Conservation (phyloP, 2,888 invertebrate species). For the Rotaria magnacalcarata region DNA sequence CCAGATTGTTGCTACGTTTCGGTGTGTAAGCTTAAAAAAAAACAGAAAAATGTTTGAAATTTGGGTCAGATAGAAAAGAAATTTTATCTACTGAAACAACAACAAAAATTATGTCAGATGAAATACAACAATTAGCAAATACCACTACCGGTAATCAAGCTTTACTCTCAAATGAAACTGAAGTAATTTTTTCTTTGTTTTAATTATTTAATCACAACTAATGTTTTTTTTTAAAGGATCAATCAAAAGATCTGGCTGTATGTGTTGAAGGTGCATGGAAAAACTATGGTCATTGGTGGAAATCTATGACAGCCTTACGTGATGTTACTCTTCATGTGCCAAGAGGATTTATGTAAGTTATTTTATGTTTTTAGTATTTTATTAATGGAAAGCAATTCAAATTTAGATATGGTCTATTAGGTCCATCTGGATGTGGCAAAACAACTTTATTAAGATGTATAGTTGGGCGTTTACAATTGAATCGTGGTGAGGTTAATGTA, state of each 20-base stretch:
- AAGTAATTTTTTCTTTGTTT: not conserved
- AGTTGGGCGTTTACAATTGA: constrained; percentile 77
- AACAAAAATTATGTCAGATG: not conserved
- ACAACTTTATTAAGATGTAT: constrained; percentile 86
- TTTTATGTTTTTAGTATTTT: not conserved
- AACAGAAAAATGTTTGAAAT: too few relatives aligned
- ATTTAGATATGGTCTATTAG: constrained; percentile 80
- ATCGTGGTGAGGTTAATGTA: constrained; percentile 81
- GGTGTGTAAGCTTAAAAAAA: too few relatives aligned
- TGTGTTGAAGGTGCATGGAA: constrained; percentile 25
- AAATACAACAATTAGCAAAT: not conserved
- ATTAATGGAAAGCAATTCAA: not conserved
- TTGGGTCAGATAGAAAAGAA: not conserved
- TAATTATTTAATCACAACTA: too few relatives aligned
- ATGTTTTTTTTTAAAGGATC: not conserved
- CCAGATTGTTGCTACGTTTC: too few relatives aligned
- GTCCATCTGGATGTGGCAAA: constrained; percentile 90
- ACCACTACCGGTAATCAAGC: not conserved
- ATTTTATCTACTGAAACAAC: not conserved
- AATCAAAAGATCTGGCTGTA: not conserved
- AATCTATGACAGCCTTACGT: not conserved
- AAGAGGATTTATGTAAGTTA: constrained; percentile 85
- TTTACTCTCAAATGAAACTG: not conserved
- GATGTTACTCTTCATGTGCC: constrained; percentile 87
- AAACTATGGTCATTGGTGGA: constrained; percentile 30